These are phyloP conservation scores for Ceryle rudis DNA, from an alignment of 2,797 vertebrate species.

Conservation along the genomic window DNA sequence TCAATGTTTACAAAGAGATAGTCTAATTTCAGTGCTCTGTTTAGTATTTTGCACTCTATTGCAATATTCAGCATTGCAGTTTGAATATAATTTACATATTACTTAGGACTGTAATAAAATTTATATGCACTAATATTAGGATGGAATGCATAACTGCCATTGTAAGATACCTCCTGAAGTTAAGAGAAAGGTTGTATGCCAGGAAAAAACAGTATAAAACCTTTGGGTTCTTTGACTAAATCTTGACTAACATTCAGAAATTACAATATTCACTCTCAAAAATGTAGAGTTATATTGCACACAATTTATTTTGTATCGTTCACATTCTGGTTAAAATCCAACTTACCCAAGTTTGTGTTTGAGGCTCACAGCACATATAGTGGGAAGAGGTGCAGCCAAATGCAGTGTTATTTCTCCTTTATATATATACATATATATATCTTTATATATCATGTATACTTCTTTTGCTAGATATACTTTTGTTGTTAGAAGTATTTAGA, in stretches of 20 bases:
- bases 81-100: background rate
- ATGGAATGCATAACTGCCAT: background rate
- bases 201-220: background rate
- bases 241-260: background rate
- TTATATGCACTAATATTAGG: background rate
- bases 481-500: background rate
- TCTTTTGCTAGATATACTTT: background rate
- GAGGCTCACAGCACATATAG: background rate
- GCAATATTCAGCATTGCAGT: background rate
- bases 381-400: background rate
- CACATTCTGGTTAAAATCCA: background rate
- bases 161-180: background rate
- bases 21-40: background rate
- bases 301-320: accelerated
- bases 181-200: background rate
- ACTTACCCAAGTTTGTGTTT: background rate
- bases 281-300: background rate
- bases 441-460: background rate
- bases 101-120: background rate
- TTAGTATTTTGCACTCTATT: background rate
- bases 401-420: background rate
- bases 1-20: background rate
- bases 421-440: background rate
- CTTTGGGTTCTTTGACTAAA: background rate
- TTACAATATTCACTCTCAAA: background rate